A percentile compares a stretch with the other conserved stretches of the same genome.
Evolutionary conservation across 1,140 invertebrate species (phyloP).

Genomic region (Temnothorax nylanderi): DNA sequence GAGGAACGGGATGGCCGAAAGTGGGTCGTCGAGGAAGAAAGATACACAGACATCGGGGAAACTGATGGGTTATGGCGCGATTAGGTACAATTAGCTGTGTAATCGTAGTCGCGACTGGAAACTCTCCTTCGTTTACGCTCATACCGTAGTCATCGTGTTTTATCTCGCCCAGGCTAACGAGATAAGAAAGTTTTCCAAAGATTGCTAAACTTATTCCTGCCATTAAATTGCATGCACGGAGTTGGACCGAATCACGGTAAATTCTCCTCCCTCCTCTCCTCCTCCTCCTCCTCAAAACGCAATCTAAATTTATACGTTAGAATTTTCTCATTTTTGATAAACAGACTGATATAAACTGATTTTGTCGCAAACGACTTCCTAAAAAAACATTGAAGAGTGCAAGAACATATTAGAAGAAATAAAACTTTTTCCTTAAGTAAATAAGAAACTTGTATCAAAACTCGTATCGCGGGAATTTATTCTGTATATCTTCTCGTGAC

Average conservation of each 20-base stretch:
- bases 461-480: not conserved
- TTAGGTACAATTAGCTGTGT: constrained; percentile 51
- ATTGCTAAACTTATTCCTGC: constrained; percentile 41
- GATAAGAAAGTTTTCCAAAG: constrained; percentile 54
- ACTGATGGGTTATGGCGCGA: constrained; percentile 38
- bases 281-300: not conserved
- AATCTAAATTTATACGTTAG: constrained; percentile 6
- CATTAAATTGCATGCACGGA: constrained; percentile 30
- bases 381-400: not conserved
- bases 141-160: constrained; percentile 29
- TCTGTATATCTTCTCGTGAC: not conserved
- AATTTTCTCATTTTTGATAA: not conserved
- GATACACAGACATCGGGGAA: constrained; percentile 8
- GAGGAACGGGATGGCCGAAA: not conserved
- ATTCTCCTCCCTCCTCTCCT: not conserved
- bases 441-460: not conserved
- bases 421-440: not conserved
- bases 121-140: constrained; percentile 28
- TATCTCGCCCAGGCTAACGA: constrained; percentile 25
- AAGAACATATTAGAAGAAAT: not conserved
- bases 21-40: constrained; percentile 40
- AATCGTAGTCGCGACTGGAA: constrained; percentile 36
- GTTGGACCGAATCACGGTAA: constrained; percentile 4
- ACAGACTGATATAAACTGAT: not conserved
- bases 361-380: not conserved